Conservation (phyloP, 2,888 invertebrate species). For the Priocnemis perturbator region DNA sequence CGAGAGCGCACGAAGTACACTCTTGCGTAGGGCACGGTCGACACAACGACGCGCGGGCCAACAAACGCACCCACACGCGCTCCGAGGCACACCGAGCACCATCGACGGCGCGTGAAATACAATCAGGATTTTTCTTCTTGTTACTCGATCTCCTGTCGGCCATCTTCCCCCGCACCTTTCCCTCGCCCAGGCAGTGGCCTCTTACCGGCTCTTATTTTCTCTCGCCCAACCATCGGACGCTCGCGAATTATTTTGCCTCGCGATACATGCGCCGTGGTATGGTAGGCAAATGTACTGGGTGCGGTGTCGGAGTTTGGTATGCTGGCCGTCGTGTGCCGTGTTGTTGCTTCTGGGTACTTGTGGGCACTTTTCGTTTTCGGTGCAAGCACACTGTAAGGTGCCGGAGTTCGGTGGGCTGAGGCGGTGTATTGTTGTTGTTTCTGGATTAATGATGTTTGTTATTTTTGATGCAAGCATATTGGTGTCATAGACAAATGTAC, state of each 20-base stretch:
- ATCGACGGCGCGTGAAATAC: conserved; percentile 29
- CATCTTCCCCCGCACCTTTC: conserved; percentile 10
- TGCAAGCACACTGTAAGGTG: too few relatives aligned
- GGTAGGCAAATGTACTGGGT: background rate
- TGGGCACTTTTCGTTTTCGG: too few relatives aligned
- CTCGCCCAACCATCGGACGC: background rate
- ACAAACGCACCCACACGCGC: background rate
- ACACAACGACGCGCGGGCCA: background rate
- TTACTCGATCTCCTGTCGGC: conserved; percentile 13
- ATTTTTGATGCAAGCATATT: too few relatives aligned
- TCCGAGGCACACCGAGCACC: background rate
- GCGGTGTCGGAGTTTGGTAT: too few relatives aligned
- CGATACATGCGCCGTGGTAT: conserved; percentile 14
- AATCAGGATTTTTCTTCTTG: conserved; percentile 25
- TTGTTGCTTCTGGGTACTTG: too few relatives aligned
- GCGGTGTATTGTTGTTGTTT: too few relatives aligned
- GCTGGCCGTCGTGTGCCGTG: too few relatives aligned
- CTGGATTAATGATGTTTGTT: too few relatives aligned
- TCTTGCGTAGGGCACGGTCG: background rate
- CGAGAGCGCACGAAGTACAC: background rate
- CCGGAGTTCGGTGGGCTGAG: too few relatives aligned
- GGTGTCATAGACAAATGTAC: too few relatives aligned
- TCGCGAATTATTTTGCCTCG: background rate
- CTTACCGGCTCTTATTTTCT: conserved; percentile 7
- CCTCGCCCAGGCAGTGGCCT: background rate